Evolutionary conservation across 2,888 invertebrate genomes (phyloP).

Genomic region (Oconnorella tubifera): DNA sequence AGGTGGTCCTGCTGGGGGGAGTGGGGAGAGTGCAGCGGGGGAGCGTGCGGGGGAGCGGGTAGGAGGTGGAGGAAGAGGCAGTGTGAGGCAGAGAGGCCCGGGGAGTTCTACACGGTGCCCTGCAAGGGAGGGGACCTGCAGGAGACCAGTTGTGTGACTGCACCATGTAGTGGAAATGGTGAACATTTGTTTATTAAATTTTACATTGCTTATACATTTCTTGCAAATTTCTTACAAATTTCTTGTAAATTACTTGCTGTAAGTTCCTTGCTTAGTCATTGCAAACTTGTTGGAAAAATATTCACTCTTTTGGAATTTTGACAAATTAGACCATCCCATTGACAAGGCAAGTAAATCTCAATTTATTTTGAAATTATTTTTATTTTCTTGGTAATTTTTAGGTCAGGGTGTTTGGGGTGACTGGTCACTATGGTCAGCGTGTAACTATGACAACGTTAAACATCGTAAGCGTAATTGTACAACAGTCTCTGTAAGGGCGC

Average conservation of each 20-base stretch:
- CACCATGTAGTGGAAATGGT: slow-evolving; percentile 34
- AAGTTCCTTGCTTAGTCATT: too few relatives aligned
- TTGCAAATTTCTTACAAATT: too few relatives aligned
- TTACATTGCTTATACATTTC: too few relatives aligned
- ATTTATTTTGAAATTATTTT: too few relatives aligned
- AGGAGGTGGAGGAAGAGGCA: slow-evolving; percentile 67
- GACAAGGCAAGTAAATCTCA: too few relatives aligned
- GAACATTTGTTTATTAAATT: too few relatives aligned
- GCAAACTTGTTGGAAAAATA: too few relatives aligned
- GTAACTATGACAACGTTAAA: slow-evolving; percentile 28
- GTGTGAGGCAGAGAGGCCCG: slow-evolving; percentile 58
- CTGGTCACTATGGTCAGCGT: slow-evolving; percentile 36
- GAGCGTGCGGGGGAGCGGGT: slow-evolving; percentile 71
- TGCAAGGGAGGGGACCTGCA: slow-evolving; percentile 40
- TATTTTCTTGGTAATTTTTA: slow-evolving; percentile 1
- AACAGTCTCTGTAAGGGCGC: slow-evolving; percentile 11
- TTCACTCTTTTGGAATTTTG: too few relatives aligned
- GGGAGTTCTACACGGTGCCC: slow-evolving; percentile 34
- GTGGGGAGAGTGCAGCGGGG: slow-evolving; percentile 76
- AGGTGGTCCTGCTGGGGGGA: slow-evolving; percentile 71
- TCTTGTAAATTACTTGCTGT: too few relatives aligned
- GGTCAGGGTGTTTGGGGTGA: slow-evolving; percentile 26
- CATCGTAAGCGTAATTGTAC: slow-evolving; percentile 32
- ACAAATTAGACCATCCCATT: too few relatives aligned
- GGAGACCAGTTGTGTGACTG: slow-evolving; percentile 33